A percentile compares a stretch with the other conserved stretches of the same genome.
These are phyloP conservation scores for Barypeithes pellucidus DNA, from an alignment of 2,888 invertebrate genomes.

Conservation along the genomic window DNA sequence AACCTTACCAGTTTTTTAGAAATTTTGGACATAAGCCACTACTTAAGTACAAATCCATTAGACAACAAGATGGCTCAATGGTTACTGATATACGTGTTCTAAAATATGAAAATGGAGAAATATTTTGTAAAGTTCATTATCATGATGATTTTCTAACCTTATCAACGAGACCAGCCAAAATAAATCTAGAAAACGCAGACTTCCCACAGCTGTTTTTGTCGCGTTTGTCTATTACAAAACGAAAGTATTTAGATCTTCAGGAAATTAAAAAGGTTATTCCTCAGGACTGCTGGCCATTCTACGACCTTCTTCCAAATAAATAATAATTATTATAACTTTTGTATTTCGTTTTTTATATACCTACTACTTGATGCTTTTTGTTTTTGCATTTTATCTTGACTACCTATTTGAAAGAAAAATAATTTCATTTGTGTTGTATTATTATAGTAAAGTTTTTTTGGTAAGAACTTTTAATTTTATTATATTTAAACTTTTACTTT, in stretches of 20 bases:
- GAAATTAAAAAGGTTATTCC: conserved; percentile 31
- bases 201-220: conserved; percentile 21
- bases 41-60: conserved; percentile 25
- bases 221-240: conserved; percentile 26
- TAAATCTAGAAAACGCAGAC: background rate
- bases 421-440: background rate
- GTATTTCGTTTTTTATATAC: background rate
- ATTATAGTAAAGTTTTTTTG: background rate
- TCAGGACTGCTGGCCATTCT: conserved; percentile 27
- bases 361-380: no score
- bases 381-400: no score
- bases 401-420: background rate
- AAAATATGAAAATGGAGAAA: conserved; percentile 25
- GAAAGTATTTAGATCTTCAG: conserved; percentile 29
- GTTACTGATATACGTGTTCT: conserved; percentile 33
- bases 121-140: background rate
- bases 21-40: conserved; percentile 27
- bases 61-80: conserved; percentile 7
- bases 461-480: background rate
- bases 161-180: conserved; percentile 16
- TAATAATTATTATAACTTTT: background rate
- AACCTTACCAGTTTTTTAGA: conserved; percentile 12
- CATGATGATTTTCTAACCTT: conserved; percentile 10
- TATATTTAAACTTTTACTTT: conserved; percentile 5
- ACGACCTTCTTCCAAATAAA: conserved; percentile 5